Percentiles rank a stretch among this genome's conserved stretches.
Evolutionary conservation across 2,888 invertebrate species (phyloP).

Genomic region (Monochamus alternatus): DNA sequence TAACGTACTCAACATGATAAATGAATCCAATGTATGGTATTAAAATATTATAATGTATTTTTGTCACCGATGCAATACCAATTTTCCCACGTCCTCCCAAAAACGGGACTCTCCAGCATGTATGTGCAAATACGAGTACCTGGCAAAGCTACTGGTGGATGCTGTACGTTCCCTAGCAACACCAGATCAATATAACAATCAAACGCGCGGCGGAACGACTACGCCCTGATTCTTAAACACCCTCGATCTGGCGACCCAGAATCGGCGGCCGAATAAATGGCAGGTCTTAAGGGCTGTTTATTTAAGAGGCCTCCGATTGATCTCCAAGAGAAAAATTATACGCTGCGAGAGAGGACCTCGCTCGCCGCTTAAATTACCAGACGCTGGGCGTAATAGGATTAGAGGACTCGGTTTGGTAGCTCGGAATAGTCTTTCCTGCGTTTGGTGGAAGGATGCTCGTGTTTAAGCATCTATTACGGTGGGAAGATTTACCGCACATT

Average conservation of each 20-base stretch:
- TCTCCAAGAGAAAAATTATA: slow-evolving; percentile 58
- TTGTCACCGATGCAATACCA: no score
- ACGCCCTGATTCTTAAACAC: slow-evolving; percentile 65
- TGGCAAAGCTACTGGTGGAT: slow-evolving; percentile 57
- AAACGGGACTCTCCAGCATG: slow-evolving; percentile 2
- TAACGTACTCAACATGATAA: no score
- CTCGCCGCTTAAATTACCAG: slow-evolving; percentile 27
- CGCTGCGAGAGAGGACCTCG: slow-evolving; percentile 20
- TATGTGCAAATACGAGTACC: slow-evolving; percentile 47
- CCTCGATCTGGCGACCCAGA: slow-evolving; percentile 53
- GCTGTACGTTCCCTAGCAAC: slow-evolving; percentile 66
- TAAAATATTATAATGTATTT: no score
- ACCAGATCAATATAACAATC: slow-evolving; percentile 70
- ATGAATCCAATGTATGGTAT: no score
- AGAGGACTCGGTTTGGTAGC: slow-evolving; percentile 10
- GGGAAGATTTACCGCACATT: background rate
- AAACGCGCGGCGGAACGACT: slow-evolving; percentile 65
- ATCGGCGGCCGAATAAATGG: slow-evolving; percentile 30
- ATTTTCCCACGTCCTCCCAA: no score
- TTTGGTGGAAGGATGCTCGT: background rate
- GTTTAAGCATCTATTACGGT: background rate
- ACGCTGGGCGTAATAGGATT: slow-evolving; percentile 22
- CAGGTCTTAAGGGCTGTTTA: slow-evolving; percentile 43
- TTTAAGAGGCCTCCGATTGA: slow-evolving; percentile 51
- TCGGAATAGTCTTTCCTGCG: background rate